These are phyloP conservation scores for Eumaeus atala DNA, from an alignment of 1,140 invertebrate species.

Conservation along the genomic window DNA sequence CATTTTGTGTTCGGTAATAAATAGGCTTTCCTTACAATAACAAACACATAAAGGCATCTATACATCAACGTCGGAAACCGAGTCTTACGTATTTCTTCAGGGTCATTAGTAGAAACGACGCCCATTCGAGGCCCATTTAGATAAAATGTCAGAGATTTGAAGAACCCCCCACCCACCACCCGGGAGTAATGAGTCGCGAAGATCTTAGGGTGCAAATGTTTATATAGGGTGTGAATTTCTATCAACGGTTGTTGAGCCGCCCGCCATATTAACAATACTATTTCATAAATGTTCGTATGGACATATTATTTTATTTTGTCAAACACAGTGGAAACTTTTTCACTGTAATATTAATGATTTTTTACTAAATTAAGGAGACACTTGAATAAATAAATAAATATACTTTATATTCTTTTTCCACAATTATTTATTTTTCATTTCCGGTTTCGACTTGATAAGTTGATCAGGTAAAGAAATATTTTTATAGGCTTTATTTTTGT, in stretches of 20 bases:
- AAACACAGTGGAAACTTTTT: no score
- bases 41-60: constrained; percentile 18
- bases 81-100: constrained; percentile 63
- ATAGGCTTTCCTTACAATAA: constrained; percentile 7
- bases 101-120: constrained; percentile 66
- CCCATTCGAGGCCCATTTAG: constrained; percentile 70
- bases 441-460: no score
- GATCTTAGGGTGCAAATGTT: constrained; percentile 69
- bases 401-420: no score
- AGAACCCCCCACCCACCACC: constrained; percentile 19
- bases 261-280: constrained; percentile 2
- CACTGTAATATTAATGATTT: no score
- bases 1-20: neutral
- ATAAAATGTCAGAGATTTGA: constrained; percentile 73
- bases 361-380: no score
- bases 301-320: no score
- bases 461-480: no score
- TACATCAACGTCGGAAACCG: constrained; percentile 44
- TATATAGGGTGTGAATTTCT: constrained; percentile 68
- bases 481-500: no score
- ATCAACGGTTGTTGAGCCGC: constrained; percentile 16
- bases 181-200: constrained; percentile 68
- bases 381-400: no score
- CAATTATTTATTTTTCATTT: no score
- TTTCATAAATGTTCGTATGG: neutral